Percentiles rank a stretch among this genome's conserved stretches.
phyloP scores from a whole-genome alignment of 2,888 invertebrate species.

The Catocala nupta region DNA sequence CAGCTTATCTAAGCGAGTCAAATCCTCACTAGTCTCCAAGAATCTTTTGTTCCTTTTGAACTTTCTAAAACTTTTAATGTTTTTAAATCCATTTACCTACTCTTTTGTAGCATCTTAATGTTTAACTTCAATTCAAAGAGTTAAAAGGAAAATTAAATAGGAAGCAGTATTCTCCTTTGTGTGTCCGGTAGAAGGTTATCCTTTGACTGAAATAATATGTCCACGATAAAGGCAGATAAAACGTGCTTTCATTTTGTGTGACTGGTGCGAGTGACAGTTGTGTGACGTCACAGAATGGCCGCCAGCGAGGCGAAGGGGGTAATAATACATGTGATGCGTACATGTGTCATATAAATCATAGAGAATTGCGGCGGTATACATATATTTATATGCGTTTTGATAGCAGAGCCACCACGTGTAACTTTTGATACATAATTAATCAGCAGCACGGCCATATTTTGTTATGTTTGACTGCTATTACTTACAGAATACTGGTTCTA shows the following conservation, averaged over 20 bases:
- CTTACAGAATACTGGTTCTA: too few relatives aligned
- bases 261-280: conserved; percentile 68
- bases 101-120: conserved; percentile 40
- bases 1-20: conserved; percentile 39
- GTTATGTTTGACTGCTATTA: too few relatives aligned
- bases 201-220: conserved; percentile 67
- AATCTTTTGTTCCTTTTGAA: conserved; percentile 50
- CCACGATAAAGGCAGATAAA: conserved; percentile 70
- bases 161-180: conserved; percentile 54
- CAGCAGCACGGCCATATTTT: too few relatives aligned
- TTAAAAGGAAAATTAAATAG: conserved; percentile 37
- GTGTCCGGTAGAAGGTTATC: conserved; percentile 53
- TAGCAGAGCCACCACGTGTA: conserved; percentile 30
- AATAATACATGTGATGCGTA: conserved; percentile 47
- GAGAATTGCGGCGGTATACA: conserved; percentile 41
- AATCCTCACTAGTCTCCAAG: conserved; percentile 30
- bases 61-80: conserved; percentile 47
- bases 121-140: conserved; percentile 47
- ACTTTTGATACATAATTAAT: conserved; percentile 20
- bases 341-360: conserved; percentile 62
- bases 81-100: conserved; percentile 41
- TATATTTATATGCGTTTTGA: conserved; percentile 31
- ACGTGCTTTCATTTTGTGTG: conserved; percentile 69
- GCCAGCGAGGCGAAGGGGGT: conserved; percentile 32
- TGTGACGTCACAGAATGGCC: conserved; percentile 64